Conservation (phyloP, 2,113 vertebrate species). For the Rhipidura dahli region DNA sequence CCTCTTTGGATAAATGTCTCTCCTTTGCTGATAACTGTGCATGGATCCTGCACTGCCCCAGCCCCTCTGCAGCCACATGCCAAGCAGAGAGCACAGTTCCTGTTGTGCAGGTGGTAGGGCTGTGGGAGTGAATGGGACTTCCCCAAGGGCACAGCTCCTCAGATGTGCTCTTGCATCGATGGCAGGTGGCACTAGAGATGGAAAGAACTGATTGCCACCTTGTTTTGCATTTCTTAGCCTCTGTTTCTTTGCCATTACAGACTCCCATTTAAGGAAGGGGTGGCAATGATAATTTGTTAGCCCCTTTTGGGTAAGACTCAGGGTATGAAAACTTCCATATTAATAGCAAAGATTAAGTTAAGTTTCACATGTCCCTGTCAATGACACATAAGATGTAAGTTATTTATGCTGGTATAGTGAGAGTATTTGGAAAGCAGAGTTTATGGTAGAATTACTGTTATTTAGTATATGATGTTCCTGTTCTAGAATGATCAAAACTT, state of each 20-base stretch:
- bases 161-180: neutral
- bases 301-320: neutral
- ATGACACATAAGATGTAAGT: neutral
- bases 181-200: neutral
- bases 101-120: neutral
- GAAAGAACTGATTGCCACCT: neutral
- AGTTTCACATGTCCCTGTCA: neutral
- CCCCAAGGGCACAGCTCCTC: too few relatives aligned
- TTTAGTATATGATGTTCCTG: neutral
- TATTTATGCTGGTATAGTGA: neutral
- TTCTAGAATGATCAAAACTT: neutral
- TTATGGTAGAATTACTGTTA: neutral
- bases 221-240: neutral
- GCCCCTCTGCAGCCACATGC: accelerated
- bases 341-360: neutral
- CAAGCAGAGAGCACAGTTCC: neutral
- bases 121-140: neutral
- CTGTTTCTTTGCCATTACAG: neutral
- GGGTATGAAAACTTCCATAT: neutral
- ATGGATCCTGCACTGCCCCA: neutral
- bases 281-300: neutral
- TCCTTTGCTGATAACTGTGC: neutral
- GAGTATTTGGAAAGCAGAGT: neutral
- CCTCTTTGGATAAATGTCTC: neutral
- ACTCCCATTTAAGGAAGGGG: neutral